Percentiles rank a stretch among this genome's conserved stretches.
These are phyloP conservation scores for Agrochola lota DNA, from an alignment of 2,888 invertebrate genomes.

Conservation along the genomic window DNA sequence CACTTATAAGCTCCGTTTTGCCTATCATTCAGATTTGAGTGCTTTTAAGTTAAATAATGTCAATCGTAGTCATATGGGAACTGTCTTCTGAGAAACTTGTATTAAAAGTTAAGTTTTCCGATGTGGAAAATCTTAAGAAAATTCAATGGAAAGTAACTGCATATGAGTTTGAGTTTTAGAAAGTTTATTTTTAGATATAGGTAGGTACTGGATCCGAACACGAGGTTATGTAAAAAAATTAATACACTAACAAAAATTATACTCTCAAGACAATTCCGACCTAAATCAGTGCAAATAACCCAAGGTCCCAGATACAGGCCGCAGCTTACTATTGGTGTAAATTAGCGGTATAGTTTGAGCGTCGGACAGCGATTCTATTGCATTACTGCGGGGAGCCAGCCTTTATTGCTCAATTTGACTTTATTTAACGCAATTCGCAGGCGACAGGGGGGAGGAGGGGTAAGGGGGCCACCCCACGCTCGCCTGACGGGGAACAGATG, in stretches of 20 bases:
- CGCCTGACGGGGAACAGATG: slow-evolving; percentile 88
- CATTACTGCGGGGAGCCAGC: slow-evolving; percentile 87
- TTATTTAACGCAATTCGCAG: slow-evolving; percentile 88
- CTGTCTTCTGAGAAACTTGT: slow-evolving; percentile 1
- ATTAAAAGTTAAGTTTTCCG: not conserved
- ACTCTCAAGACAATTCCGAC: slow-evolving; percentile 1
- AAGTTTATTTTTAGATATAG: not conserved
- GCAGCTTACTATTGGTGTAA: slow-evolving; percentile 73
- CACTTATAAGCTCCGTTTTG: slow-evolving; percentile 75
- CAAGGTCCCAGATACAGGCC: slow-evolving; percentile 49
- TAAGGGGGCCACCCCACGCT: slow-evolving; percentile 72
- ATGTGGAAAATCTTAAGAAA: not conserved
- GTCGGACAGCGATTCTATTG: slow-evolving; percentile 84
- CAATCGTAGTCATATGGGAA: slow-evolving; percentile 39
- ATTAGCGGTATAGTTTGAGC: slow-evolving; percentile 82
- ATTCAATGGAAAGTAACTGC: not conserved
- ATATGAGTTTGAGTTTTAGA: not conserved
- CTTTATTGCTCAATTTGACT: slow-evolving; percentile 91
- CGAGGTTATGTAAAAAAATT: too few species aligned
- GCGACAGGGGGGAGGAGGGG: slow-evolving; percentile 68
- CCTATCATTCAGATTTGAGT: slow-evolving; percentile 56
- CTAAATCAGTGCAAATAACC: slow-evolving; percentile 39
- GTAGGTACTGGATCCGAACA: too few species aligned
- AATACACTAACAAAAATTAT: not conserved
- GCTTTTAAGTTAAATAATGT: slow-evolving; percentile 48